Conservation (phyloP, 2,797 vertebrate species). For the Bovichtus variegatus region DNA sequence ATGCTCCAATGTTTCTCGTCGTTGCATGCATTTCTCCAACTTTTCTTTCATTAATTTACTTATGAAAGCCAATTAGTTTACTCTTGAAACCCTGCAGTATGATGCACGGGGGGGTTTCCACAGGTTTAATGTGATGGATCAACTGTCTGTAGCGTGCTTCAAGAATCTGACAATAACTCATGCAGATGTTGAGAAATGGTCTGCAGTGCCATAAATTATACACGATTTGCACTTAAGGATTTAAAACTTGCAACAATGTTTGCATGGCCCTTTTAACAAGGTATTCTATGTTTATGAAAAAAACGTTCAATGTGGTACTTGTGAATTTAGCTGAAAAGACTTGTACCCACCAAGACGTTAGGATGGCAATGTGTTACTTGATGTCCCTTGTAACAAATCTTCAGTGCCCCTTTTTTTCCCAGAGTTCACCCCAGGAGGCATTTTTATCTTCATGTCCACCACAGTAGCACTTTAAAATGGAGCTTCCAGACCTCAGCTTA, state of each 20-base stretch:
- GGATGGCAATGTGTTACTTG: conserved; percentile 56
- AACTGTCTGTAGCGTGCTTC: not conserved
- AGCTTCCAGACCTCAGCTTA: conserved; percentile 75
- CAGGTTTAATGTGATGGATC: not conserved
- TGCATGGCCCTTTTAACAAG: not conserved
- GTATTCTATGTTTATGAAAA: not conserved
- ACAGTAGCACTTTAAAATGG: conserved; percentile 71
- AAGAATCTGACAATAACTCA: not conserved
- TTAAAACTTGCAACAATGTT: not conserved
- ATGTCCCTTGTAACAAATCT: conserved; percentile 74
- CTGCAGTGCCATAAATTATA: not conserved
- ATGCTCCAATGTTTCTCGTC: not conserved
- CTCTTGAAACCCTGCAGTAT: not conserved
- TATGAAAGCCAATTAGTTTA: not conserved
- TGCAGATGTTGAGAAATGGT: not conserved
- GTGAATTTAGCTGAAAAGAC: not conserved
- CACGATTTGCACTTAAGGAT: not conserved
- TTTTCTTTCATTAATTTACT: not conserved
- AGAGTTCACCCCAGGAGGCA: conserved; percentile 62
- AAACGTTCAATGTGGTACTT: not conserved
- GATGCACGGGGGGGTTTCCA: not conserved
- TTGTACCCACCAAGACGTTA: not conserved
- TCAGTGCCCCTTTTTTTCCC: conserved; percentile 61
- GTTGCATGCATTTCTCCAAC: not conserved
- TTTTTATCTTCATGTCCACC: conserved; percentile 53